Conservation (phyloP, 2,113 vertebrate species). For the Phylloscopus whistleri region DNA sequence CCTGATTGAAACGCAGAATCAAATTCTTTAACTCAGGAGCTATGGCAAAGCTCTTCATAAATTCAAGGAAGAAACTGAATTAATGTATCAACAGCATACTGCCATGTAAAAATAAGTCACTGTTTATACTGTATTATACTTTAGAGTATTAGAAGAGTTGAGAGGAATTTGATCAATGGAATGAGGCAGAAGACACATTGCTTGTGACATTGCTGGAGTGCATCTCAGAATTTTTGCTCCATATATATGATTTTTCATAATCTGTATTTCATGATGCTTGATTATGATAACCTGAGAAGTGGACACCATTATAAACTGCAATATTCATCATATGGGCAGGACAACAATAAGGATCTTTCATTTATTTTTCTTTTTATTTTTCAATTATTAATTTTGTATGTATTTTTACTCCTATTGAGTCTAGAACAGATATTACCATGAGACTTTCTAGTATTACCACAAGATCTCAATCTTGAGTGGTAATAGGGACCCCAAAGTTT, state of each 20-base stretch:
- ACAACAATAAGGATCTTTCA: neutral
- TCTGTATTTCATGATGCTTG: neutral
- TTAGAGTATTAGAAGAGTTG: neutral
- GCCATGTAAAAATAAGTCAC: slow-evolving; percentile 3
- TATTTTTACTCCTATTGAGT: neutral
- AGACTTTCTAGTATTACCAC: neutral
- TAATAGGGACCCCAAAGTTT: neutral
- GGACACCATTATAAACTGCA: neutral
- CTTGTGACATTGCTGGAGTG: neutral
- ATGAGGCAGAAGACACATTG: neutral
- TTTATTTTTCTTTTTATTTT: neutral
- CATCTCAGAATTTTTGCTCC: neutral
- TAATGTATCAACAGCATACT: neutral
- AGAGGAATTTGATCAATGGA: neutral
- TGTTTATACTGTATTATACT: neutral
- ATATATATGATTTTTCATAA: neutral
- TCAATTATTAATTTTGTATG: neutral
- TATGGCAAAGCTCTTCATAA: neutral
- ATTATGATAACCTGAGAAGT: neutral
- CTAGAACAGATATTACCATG: neutral
- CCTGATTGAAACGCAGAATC: neutral
- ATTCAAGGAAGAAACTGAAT: neutral
- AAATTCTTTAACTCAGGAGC: neutral
- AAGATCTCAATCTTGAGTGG: neutral
- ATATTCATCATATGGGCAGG: neutral